phyloP scores from a whole-genome alignment of 2,113 vertebrate species.

The Numenius arquata region DNA sequence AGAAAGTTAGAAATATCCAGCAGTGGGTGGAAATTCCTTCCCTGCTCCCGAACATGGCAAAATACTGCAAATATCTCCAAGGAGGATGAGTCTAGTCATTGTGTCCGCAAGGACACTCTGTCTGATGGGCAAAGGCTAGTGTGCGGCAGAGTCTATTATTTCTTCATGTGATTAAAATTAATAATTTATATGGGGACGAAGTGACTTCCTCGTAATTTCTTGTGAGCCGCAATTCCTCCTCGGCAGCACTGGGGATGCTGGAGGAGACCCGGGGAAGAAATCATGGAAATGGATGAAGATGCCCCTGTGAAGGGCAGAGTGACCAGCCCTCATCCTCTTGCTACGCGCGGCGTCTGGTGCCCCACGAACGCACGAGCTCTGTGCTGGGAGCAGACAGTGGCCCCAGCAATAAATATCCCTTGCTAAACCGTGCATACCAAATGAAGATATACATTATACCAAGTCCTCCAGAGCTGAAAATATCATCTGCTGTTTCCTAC shows the following conservation, averaged over 20 bases:
- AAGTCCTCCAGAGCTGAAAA: neutral
- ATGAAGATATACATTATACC: neutral
- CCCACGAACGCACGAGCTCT: accelerated
- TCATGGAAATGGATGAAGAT: neutral
- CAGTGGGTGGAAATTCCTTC: neutral
- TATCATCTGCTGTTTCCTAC: neutral
- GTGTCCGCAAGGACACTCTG: neutral
- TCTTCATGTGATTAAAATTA: constrained; percentile 32
- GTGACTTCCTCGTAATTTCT: neutral
- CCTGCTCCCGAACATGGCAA: neutral
- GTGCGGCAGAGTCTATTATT: neutral
- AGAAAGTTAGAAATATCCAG: neutral
- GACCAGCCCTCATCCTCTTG: neutral
- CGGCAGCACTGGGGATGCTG: accelerated
- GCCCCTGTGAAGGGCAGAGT: neutral
- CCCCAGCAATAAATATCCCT: constrained; percentile 7
- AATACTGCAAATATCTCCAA: neutral
- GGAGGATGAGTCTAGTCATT: neutral
- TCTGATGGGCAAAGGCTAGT: neutral
- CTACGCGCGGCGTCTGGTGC: accelerated
- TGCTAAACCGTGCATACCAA: neutral
- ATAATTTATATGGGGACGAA: neutral
- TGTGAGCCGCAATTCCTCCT: neutral
- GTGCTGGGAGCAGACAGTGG: neutral
- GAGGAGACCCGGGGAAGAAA: neutral